These are phyloP conservation scores for Saccostrea echinata DNA, from an alignment of 1,140 invertebrate genomes.

Conservation along the genomic window DNA sequence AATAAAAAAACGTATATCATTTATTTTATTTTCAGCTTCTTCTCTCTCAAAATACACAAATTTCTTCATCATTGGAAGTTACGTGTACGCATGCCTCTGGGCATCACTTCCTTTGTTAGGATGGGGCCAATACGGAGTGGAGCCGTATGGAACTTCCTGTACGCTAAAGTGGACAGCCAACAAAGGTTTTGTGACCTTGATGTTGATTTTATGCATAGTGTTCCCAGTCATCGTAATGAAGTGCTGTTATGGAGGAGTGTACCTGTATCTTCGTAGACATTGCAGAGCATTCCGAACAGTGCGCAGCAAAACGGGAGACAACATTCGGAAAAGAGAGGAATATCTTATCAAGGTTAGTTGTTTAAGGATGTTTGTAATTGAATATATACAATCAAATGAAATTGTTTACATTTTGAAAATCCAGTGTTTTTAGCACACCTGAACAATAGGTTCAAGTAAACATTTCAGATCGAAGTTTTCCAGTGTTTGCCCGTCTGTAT, in stretches of 20 bases:
- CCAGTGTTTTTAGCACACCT: no score
- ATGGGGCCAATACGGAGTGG: conserved; percentile 76
- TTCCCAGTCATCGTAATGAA: conserved; percentile 66
- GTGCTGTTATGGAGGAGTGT: conserved; percentile 53
- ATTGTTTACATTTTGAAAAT: no score
- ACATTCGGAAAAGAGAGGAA: conserved; percentile 43
- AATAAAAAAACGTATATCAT: no score
- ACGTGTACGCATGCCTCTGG: conserved; percentile 67
- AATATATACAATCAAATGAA: background rate
- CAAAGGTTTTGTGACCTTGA: conserved; percentile 65
- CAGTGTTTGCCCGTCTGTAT: no score
- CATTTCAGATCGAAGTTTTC: no score
- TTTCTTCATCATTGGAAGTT: conserved; percentile 53
- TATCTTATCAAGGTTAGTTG: conserved; percentile 53
- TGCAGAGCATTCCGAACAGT: conserved; percentile 17
- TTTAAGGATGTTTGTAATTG: background rate
- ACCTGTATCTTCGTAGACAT: conserved; percentile 40
- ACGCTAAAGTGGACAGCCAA: conserved; percentile 76
- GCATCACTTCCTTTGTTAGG: conserved; percentile 70
- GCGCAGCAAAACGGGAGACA: background rate
- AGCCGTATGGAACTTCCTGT: conserved; percentile 77
- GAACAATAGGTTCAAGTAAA: no score
- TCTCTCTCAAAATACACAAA: conserved; percentile 29
- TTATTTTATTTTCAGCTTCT: conserved; percentile 47
- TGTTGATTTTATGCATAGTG: conserved; percentile 65